Conservation (phyloP, 1,140 invertebrate species). For the Elysia chlorotica region DNA sequence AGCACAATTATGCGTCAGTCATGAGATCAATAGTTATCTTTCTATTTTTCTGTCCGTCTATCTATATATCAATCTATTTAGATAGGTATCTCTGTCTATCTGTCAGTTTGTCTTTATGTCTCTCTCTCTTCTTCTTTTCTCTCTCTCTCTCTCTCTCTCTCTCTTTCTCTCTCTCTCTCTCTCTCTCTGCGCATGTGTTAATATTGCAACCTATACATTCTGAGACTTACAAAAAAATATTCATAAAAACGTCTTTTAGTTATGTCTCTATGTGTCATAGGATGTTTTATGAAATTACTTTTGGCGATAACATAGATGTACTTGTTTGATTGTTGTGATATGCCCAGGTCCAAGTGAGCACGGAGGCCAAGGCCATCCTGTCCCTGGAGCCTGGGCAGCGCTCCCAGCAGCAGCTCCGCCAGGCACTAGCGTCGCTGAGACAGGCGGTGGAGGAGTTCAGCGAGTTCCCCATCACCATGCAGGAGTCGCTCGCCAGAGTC, state of each 20-base stretch:
- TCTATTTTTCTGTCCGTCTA: too few relatives aligned
- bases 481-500: conserved; percentile 49
- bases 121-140: too few relatives aligned
- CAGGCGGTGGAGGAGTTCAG: conserved; percentile 54
- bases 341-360: conserved; percentile 45
- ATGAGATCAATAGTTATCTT: too few relatives aligned
- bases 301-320: too few relatives aligned
- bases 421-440: conserved; percentile 48
- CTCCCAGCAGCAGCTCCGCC: conserved; percentile 48
- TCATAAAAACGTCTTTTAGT: background rate
- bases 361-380: conserved; percentile 52
- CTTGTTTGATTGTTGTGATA: background rate
- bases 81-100: too few relatives aligned
- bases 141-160: too few relatives aligned
- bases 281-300: background rate
- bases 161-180: too few relatives aligned
- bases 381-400: conserved; percentile 44
- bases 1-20: too few relatives aligned
- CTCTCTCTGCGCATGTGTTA: too few relatives aligned
- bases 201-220: too few relatives aligned
- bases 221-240: background rate
- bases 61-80: too few relatives aligned
- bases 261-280: background rate
- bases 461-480: conserved; percentile 57
- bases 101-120: too few relatives aligned